phyloP scores from a whole-genome alignment of 1,140 invertebrate genomes.

The Muscidifurax raptorellus region DNA sequence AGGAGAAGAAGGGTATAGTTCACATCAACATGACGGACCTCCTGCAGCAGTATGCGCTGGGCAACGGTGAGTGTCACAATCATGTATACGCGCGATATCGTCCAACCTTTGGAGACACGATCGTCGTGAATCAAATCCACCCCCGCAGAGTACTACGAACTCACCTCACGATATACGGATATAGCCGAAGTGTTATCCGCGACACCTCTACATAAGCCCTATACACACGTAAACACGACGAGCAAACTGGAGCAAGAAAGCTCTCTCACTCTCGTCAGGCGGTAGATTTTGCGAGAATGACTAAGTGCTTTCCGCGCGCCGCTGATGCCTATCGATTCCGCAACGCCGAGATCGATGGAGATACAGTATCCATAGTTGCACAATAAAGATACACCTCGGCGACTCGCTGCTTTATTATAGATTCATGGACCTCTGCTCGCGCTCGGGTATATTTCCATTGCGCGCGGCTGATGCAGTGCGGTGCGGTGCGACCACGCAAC shows the following conservation, averaged over 20 bases:
- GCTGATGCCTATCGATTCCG: neutral
- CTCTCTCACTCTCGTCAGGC: neutral
- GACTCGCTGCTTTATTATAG: neutral
- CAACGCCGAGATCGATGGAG: neutral
- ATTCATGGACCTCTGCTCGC: no score
- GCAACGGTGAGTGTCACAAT: constrained; percentile 81
- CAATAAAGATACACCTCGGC: constrained; percentile 12
- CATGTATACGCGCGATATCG: no score
- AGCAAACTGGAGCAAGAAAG: constrained; percentile 19
- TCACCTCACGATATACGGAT: neutral
- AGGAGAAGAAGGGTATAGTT: constrained; percentile 87
- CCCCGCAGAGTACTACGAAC: neutral
- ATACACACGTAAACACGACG: constrained; percentile 3
- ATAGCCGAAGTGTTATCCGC: no score
- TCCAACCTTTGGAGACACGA: no score
- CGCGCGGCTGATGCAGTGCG: no score
- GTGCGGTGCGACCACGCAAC: no score
- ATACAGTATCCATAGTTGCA: constrained; percentile 12
- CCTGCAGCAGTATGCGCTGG: constrained; percentile 89
- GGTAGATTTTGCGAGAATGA: constrained; percentile 23
- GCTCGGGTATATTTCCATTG: no score
- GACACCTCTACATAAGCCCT: no score
- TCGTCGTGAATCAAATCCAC: no score
- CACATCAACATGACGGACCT: constrained; percentile 95
- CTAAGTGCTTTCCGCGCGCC: neutral